Conservation (phyloP, 1,140 invertebrate species). For the Potamilus streckersoni region DNA sequence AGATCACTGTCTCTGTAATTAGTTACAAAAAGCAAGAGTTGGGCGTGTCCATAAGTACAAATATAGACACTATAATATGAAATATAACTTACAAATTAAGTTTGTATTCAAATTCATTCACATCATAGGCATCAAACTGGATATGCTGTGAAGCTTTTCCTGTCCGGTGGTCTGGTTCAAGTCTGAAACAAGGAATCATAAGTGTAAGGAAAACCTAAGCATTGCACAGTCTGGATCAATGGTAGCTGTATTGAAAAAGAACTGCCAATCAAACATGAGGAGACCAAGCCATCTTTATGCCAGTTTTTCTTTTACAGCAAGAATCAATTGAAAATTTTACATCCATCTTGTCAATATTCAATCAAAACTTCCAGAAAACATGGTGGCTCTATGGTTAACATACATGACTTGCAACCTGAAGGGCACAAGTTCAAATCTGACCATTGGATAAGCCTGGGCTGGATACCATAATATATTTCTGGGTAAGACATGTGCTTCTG, state of each 20-base stretch:
- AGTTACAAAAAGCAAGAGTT: not conserved
- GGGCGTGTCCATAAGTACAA: no score
- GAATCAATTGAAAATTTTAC: not conserved
- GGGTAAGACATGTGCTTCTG: no score
- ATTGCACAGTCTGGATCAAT: not conserved
- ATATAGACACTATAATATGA: no score
- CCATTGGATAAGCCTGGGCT: no score
- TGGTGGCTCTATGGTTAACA: not conserved
- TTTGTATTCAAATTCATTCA: conserved; percentile 68
- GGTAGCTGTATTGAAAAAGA: not conserved
- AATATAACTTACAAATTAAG: conserved; percentile 63
- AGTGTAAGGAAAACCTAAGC: not conserved
- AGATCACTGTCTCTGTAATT: not conserved
- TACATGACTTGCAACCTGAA: not conserved
- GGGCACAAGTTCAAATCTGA: no score
- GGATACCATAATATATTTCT: no score
- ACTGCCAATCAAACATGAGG: not conserved
- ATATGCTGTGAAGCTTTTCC: conserved; percentile 64
- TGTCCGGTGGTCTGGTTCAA: conserved; percentile 56
- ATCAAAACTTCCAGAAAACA: not conserved
- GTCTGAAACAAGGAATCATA: conserved; percentile 38
- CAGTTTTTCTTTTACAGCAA: no score
- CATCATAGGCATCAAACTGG: conserved; percentile 66
- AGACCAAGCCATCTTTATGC: not conserved
- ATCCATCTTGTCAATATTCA: not conserved